A percentile compares a stretch with the other conserved stretches of the same genome.
These are phyloP conservation scores for Latheticus oryzae DNA, from an alignment of 2,888 invertebrate genomes.

Conservation along the genomic window DNA sequence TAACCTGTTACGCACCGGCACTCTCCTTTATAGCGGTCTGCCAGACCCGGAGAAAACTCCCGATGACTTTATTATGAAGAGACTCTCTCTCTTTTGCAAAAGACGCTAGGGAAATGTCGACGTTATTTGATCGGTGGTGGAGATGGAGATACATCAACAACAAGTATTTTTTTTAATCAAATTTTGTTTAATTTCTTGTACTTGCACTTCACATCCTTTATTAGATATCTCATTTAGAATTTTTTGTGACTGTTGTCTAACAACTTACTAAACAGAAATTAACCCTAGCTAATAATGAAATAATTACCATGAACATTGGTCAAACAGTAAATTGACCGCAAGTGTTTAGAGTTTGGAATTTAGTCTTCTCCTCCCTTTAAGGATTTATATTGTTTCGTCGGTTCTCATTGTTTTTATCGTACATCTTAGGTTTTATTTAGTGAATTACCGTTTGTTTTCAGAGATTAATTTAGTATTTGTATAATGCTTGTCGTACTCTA, in stretches of 20 bases:
- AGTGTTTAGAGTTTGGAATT: constrained; percentile 25
- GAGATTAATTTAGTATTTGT: constrained; percentile 36
- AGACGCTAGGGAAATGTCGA: too few species aligned
- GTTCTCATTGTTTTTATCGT: constrained; percentile 24
- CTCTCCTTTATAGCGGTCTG: constrained; percentile 53
- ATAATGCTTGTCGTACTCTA: constrained; percentile 37
- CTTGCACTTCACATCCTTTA: too few species aligned
- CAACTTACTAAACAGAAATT: too few species aligned
- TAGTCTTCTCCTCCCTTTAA: constrained; percentile 10
- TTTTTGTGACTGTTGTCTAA: too few species aligned
- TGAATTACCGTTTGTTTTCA: constrained; percentile 32
- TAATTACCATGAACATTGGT: constrained; percentile 12
- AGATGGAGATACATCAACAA: too few species aligned
- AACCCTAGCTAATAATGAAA: constrained; percentile 13
- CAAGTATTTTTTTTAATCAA: too few species aligned
- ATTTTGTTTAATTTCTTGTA: too few species aligned
- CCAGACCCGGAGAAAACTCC: constrained; percentile 47
- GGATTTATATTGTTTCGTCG: constrained; percentile 28
- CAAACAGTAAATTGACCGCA: constrained; percentile 30
- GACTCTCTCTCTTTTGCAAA: too few species aligned
- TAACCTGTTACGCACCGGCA: constrained; percentile 64
- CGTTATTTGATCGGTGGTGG: too few species aligned
- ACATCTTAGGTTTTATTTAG: constrained; percentile 34
- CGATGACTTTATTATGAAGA: constrained; percentile 52
- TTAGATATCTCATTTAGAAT: too few species aligned